Conservation (phyloP, 2,888 invertebrate genomes). For the Pyrrhosoma nymphula region DNA sequence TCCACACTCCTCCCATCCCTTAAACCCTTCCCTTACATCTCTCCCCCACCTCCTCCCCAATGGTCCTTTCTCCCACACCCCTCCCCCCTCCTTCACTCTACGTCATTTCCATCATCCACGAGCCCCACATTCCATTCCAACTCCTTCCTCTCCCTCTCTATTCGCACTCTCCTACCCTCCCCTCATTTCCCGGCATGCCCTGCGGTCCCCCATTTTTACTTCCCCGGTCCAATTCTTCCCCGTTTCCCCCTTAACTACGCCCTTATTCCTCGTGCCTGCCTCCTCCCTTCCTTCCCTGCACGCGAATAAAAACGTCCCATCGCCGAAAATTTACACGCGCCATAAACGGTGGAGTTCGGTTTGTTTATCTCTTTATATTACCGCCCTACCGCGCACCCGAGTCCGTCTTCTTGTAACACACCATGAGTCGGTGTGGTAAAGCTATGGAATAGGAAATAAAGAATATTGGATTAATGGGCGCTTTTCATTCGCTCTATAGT, state of each 20-base stretch:
- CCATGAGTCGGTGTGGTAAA: too few relatives aligned
- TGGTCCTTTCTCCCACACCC: not conserved
- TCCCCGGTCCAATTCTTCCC: not conserved
- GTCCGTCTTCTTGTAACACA: too few relatives aligned
- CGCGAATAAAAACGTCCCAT: conserved; percentile 22
- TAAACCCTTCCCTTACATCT: too few relatives aligned
- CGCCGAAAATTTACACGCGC: conserved; percentile 1
- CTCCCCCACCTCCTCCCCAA: not conserved
- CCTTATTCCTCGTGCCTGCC: not conserved
- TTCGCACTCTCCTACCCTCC: conserved; percentile 55
- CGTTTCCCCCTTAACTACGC: not conserved
- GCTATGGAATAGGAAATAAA: too few relatives aligned
- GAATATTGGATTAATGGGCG: too few relatives aligned
- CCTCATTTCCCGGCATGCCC: conserved; percentile 46
- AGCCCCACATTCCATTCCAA: conserved; percentile 19
- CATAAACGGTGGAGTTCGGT: not conserved
- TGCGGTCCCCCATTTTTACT: not conserved
- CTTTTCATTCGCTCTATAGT: too few relatives aligned
- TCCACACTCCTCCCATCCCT: too few relatives aligned
- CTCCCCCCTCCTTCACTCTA: not conserved
- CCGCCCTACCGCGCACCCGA: too few relatives aligned
- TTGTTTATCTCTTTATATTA: not conserved
- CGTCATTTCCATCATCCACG: conserved; percentile 40
- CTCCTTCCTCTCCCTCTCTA: not conserved
- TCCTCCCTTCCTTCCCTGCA: not conserved